These are phyloP conservation scores for Agrypnus murinus DNA, from an alignment of 2,888 invertebrate genomes.

Conservation along the genomic window DNA sequence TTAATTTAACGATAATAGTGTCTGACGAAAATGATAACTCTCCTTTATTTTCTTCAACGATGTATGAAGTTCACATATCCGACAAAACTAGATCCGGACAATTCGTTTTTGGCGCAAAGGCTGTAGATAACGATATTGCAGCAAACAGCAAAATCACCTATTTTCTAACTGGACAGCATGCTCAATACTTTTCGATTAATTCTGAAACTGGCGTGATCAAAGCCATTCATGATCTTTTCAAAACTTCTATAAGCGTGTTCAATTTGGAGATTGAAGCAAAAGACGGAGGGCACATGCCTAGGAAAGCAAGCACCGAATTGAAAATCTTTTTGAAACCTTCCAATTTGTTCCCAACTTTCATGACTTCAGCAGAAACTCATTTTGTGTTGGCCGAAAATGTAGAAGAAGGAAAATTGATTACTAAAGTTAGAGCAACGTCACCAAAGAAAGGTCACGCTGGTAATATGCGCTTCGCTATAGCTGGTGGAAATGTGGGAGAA, in stretches of 20 bases:
- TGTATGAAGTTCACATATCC: constrained; percentile 87
- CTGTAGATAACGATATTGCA: constrained; percentile 88
- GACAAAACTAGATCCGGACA: constrained; percentile 86
- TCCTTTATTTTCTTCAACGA: constrained; percentile 83
- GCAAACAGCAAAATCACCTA: constrained; percentile 88
- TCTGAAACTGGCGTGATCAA: constrained; percentile 90
- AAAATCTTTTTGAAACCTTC: constrained; percentile 85
- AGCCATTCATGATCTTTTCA: constrained; percentile 80
- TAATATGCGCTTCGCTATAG: constrained; percentile 86
- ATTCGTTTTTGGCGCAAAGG: constrained; percentile 94
- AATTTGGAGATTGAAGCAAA: constrained; percentile 85
- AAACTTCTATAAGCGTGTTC: constrained; percentile 76
- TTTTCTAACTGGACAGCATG: constrained; percentile 84
- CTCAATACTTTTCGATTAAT: constrained; percentile 86
- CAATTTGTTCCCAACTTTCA: constrained; percentile 87
- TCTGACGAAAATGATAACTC: constrained; percentile 91
- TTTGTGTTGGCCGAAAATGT: constrained; percentile 89
- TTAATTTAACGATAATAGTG: constrained; percentile 86
- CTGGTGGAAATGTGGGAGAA: constrained; percentile 94
- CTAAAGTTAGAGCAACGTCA: constrained; percentile 84
- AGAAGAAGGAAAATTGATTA: constrained; percentile 83
- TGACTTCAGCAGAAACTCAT: constrained; percentile 80
- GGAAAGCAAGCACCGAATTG: constrained; percentile 83
- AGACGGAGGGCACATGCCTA: constrained; percentile 83
- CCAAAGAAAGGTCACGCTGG: constrained; percentile 85